These are phyloP conservation scores for Pachymerium ferrugineum DNA, from an alignment of 2,888 invertebrate species.

Conservation along the genomic window DNA sequence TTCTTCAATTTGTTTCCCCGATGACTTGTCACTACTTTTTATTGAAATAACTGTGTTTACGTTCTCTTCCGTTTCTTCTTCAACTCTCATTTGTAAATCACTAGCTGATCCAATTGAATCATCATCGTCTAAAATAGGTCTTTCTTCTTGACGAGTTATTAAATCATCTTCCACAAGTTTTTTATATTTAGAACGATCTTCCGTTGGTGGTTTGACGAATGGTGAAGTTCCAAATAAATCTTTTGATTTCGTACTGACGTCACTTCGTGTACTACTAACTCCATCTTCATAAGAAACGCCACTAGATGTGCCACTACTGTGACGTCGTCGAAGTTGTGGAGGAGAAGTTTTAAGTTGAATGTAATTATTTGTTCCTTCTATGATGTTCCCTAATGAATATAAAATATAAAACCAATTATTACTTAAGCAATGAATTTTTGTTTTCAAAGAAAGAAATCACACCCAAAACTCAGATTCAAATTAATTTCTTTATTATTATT, in stretches of 20 bases:
- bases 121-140: constrained; percentile 41
- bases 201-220: constrained; percentile 53
- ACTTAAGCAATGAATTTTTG: too few species aligned
- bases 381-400: too few species aligned
- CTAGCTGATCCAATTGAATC: constrained; percentile 69
- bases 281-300: constrained; percentile 33
- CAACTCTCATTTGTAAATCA: constrained; percentile 58
- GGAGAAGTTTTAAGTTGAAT: too few species aligned
- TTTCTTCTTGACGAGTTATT: not conserved
- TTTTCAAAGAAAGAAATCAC: too few species aligned
- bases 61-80: constrained; percentile 47
- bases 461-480: too few species aligned
- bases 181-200: constrained; percentile 70
- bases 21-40: constrained; percentile 31
- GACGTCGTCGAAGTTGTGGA: constrained; percentile 32
- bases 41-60: constrained; percentile 35
- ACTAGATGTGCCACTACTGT: constrained; percentile 34
- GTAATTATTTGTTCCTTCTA: too few species aligned
- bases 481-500: too few species aligned
- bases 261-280: constrained; percentile 33
- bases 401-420: too few species aligned
- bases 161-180: constrained; percentile 53
- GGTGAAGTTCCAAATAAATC: constrained; percentile 34
- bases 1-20: constrained; percentile 16
- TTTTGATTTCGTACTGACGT: constrained; percentile 34